Evolutionary conservation across 2,888 invertebrate genomes (phyloP), one percentile per base, ranked within the genome.

Genomic region (Tigriopus californicus): DNA sequence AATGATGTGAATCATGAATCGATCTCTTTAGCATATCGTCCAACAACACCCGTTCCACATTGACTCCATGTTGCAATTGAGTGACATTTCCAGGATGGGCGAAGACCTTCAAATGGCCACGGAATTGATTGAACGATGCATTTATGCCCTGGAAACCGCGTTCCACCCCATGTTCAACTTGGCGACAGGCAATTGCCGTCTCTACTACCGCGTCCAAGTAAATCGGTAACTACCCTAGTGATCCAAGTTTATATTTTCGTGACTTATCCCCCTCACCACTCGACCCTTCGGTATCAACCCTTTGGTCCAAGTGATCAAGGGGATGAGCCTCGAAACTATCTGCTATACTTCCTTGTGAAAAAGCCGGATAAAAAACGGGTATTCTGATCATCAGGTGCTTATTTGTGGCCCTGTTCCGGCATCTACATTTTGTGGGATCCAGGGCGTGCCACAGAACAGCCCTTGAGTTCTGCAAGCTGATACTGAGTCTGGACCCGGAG

Each of bases 371-470:
- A n/a, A n/a, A n/a, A n/a, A n/a, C n/a, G n/a, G n/a, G n/a, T n/a
- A 33, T 33, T 33, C 4, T 20, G 5, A 2, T 12, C 18, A 73
- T 60, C 68, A 79, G 86, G 64, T 77, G 83, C 4, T 76, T 90
- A 63, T 89, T 80, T 68, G 77, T 89, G 60, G 80, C 85, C 0
- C 70, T 90, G 24, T 88, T 88, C 69, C 84, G 84, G 67, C 86
- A 88, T 69, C 74, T 88, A 62, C 75, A 77, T 60, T 84, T 82
- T 68, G 77, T 88, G 60, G 83, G 85, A 33, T 81, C 81, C 62
- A 75, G 84, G 63, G 85, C 87, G 5, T 88, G 87, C 70, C 81
- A 83, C 67, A 77, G 87, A 63, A 89, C 90, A 1, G 83, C 89
- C n/a, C 74, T 90, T 64, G 89, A 91, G 71, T 79, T 87, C 64